Percentiles rank a stretch among this genome's conserved stretches.
phyloP scores from a whole-genome alignment of 1,140 invertebrate genomes.

The Agraylea sexmaculata region DNA sequence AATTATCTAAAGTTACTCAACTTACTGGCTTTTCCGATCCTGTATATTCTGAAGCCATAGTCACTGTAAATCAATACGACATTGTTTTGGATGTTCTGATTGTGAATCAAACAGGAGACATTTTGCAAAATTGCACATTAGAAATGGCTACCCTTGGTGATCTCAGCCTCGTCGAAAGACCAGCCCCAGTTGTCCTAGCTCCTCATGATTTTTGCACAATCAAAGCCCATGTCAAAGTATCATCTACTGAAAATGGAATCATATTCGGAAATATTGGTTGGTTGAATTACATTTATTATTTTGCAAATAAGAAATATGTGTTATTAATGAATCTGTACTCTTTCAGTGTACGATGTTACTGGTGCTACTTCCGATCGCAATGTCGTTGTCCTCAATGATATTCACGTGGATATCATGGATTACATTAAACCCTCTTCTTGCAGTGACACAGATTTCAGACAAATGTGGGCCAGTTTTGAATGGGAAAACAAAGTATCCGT shows the following conservation, averaged over 20 bases:
- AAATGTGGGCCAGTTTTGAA: constrained; percentile 99
- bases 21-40: constrained; percentile 99
- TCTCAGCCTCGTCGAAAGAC: constrained; percentile 95
- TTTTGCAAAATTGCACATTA: constrained; percentile 93
- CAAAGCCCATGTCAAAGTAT: constrained; percentile 89
- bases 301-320: no score
- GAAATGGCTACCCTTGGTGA: constrained; percentile 97
- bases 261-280: constrained; percentile 98
- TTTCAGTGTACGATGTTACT: constrained; percentile 82
- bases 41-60: constrained; percentile 97
- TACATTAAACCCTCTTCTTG: constrained; percentile 97
- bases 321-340: constrained; percentile 7
- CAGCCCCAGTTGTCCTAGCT: constrained; percentile 86
- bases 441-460: constrained; percentile 89
- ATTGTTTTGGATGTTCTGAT: constrained; percentile 94
- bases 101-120: constrained; percentile 96
- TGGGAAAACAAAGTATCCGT: constrained; percentile 99
- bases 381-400: constrained; percentile 97
- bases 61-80: constrained; percentile 98
- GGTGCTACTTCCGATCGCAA: constrained; percentile 89
- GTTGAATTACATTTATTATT: constrained; percentile 7
- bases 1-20: constrained; percentile 64
- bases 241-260: constrained; percentile 97
- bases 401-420: constrained; percentile 99
- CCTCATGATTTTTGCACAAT: constrained; percentile 97